These are phyloP conservation scores for Zhengitettix transpicula DNA, from an alignment of 2,888 invertebrate species.

Conservation along the genomic window DNA sequence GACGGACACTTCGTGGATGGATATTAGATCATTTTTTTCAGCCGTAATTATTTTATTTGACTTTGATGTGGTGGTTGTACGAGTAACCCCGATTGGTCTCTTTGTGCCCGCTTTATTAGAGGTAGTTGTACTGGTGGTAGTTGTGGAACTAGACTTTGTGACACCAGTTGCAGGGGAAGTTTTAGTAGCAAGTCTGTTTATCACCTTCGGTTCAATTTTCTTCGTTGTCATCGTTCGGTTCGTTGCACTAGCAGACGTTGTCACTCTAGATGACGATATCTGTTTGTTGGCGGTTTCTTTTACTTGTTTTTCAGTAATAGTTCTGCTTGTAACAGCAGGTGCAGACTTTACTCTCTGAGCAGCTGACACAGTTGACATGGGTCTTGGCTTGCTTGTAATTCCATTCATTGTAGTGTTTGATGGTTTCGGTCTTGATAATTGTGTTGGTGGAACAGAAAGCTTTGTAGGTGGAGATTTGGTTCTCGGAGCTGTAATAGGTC, in stretches of 20 bases:
- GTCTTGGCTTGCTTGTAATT: conserved; percentile 9
- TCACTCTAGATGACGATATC: conserved; percentile 34
- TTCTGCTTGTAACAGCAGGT: conserved; percentile 11
- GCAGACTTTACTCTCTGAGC: conserved; percentile 3
- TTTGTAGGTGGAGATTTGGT: conserved; percentile 4
- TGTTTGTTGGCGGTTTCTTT: conserved; percentile 56
- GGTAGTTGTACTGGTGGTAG: not conserved
- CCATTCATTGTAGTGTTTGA: not conserved
- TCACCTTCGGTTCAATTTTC: conserved; percentile 18
- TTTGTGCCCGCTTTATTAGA: conserved; percentile 7
- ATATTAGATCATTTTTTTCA: not conserved
- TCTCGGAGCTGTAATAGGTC: conserved; percentile 3
- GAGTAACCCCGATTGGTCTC: conserved; percentile 9
- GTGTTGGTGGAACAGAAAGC: conserved; percentile 13
- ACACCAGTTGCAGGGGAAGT: conserved; percentile 15
- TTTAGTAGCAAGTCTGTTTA: conserved; percentile 18
- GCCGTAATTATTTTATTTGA: not conserved
- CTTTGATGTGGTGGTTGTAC: conserved; percentile 13
- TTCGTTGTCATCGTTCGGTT: conserved; percentile 12
- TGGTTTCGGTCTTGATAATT: conserved; percentile 5
- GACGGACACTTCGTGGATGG: not conserved
- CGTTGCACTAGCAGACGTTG: conserved; percentile 13
- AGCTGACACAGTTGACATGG: conserved; percentile 12
- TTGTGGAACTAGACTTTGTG: conserved; percentile 2
- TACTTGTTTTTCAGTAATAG: conserved; percentile 37